Percentiles rank a stretch among this genome's conserved stretches.
phyloP scores from a whole-genome alignment of 2,113 vertebrate species.

The Bos indicus region DNA sequence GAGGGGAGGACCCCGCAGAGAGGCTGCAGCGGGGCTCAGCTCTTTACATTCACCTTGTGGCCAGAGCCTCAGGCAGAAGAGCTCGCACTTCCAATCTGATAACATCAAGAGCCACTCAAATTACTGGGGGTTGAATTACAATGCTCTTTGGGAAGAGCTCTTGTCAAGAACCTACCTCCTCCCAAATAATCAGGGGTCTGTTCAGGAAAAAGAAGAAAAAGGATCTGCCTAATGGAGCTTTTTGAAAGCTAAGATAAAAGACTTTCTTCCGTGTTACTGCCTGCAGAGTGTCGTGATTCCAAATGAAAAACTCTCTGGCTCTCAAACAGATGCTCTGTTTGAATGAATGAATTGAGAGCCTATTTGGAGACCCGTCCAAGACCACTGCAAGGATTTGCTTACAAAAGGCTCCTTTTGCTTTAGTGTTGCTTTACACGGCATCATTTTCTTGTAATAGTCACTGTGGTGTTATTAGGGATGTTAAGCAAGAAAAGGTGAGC shows the following conservation, averaged over 20 bases:
- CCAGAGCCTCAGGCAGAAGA: not conserved
- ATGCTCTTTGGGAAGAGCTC: constrained; percentile 18
- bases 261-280: constrained; percentile 4
- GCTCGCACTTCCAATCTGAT: constrained; percentile 3
- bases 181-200: constrained; percentile 41
- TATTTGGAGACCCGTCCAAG: constrained; percentile 22
- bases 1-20: not conserved
- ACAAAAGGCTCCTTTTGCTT: not conserved
- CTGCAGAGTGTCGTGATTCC: constrained; percentile 28
- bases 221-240: constrained; percentile 46
- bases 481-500: not conserved
- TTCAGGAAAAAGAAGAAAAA: constrained; percentile 28
- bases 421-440: not conserved
- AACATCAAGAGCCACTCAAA: not conserved
- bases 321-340: constrained; percentile 44
- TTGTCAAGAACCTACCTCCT: constrained; percentile 50
- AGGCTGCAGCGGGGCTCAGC: not conserved
- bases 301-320: constrained; percentile 50
- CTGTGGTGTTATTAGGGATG: not conserved
- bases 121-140: constrained; percentile 27
- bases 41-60: not conserved
- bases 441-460: not conserved
- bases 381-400: not conserved
- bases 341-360: constrained; percentile 9
- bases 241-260: constrained; percentile 52